phyloP scores from a whole-genome alignment of 2,113 vertebrate genomes.

The Zosterops hypoxanthus region DNA sequence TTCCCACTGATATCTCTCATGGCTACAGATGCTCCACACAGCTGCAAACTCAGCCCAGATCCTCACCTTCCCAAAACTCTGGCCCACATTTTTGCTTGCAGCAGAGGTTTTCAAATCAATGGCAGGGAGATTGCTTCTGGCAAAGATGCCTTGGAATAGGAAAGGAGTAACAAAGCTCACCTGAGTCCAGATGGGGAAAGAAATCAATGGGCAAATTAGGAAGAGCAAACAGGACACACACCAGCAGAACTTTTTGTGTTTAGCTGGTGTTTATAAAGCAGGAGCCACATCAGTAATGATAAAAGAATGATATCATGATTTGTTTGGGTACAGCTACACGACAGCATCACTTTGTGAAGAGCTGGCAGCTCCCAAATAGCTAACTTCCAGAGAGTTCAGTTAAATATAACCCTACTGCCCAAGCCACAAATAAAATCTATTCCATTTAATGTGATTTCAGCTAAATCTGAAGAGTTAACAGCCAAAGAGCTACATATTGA shows the following conservation, averaged over 20 bases:
- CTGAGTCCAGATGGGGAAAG: not conserved
- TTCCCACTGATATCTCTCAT: not conserved
- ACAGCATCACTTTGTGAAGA: not conserved
- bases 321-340: not conserved
- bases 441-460: constrained; percentile 39
- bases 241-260: not conserved
- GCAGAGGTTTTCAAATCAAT: not conserved
- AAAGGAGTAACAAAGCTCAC: not conserved
- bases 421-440: constrained; percentile 15
- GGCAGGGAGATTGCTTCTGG: not conserved
- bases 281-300: not conserved
- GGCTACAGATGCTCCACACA: not conserved
- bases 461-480: constrained; percentile 32
- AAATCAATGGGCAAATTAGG: not conserved
- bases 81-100: not conserved
- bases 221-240: not conserved
- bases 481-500: constrained; percentile 44
- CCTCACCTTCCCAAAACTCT: not conserved
- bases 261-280: not conserved
- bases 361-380: not conserved
- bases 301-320: not conserved
- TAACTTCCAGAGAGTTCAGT: constrained; percentile 16
- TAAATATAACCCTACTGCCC: not conserved
- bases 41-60: not conserved
- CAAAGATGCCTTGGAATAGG: not conserved